Evolutionary conservation across 2,113 vertebrate genomes (phyloP).

Genomic region (Meriones unguiculatus): DNA sequence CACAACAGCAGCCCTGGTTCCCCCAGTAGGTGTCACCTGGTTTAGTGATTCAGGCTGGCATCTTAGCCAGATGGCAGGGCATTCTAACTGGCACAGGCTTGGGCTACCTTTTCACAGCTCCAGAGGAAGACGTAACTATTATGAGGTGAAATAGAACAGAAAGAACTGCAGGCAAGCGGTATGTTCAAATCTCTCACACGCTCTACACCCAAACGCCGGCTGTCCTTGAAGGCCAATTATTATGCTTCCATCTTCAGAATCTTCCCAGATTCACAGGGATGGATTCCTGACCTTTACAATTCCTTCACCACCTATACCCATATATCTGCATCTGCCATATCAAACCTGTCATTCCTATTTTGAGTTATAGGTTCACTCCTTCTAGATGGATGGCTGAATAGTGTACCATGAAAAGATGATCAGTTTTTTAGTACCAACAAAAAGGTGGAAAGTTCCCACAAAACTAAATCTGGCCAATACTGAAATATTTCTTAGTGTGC

Average conservation of each 20-base stretch:
- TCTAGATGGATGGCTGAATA: neutral
- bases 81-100: neutral
- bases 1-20: neutral
- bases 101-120: neutral
- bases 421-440: neutral
- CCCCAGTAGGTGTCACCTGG: neutral
- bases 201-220: rapidly evolving
- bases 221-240: neutral
- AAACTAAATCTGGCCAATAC: neutral
- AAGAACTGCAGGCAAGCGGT: neutral
- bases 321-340: neutral
- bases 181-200: neutral
- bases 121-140: neutral
- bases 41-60: no score
- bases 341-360: no score
- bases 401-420: neutral
- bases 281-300: neutral
- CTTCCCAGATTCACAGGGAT: neutral
- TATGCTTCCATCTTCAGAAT: no score
- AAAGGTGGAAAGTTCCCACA: neutral
- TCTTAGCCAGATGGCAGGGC: no score
- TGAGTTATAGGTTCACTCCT: neutral
- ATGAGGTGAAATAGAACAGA: neutral
- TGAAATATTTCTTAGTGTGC: neutral
- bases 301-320: neutral